Conservation (phyloP, 1,140 invertebrate species). For the Caligus rogercresseyi region DNA sequence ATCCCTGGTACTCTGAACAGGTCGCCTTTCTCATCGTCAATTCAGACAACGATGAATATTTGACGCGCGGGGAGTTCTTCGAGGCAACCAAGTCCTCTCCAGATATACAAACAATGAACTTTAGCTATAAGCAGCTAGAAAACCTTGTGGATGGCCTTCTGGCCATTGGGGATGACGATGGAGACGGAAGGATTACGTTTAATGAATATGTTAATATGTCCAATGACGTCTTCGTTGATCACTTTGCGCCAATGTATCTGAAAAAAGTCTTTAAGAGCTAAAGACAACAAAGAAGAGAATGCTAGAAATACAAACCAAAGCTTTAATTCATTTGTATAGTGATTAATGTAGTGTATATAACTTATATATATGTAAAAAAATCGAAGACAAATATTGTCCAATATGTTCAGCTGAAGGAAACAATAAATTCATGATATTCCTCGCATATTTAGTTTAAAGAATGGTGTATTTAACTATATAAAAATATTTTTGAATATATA, state of each 20-base stretch:
- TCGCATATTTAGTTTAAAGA: no score
- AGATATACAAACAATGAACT: constrained; percentile 2
- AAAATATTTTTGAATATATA: no score
- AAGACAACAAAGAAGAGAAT: not conserved
- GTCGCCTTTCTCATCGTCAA: constrained; percentile 8
- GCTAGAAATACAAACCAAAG: not conserved
- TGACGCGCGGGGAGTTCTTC: not conserved
- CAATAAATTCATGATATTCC: no score
- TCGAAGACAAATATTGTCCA: no score
- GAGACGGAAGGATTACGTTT: constrained; percentile 10
- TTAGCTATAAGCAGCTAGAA: constrained; percentile 12
- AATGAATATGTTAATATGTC: constrained; percentile 13
- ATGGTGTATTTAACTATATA: no score
- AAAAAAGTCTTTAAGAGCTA: constrained; percentile 5
- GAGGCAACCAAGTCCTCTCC: constrained; percentile 3
- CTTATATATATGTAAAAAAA: no score
- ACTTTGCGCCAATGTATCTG: constrained; percentile 12
- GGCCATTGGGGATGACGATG: constrained; percentile 7
- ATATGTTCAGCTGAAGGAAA: no score
- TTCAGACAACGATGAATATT: constrained; percentile 11
- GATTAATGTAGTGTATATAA: no score
- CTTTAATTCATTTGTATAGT: no score
- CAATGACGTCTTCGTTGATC: constrained; percentile 12
- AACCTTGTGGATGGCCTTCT: constrained; percentile 10
- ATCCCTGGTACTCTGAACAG: constrained; percentile 16